Base-by-base conservation (phyloP, 2,113 vertebrate species). In the Alces alces region DNA sequence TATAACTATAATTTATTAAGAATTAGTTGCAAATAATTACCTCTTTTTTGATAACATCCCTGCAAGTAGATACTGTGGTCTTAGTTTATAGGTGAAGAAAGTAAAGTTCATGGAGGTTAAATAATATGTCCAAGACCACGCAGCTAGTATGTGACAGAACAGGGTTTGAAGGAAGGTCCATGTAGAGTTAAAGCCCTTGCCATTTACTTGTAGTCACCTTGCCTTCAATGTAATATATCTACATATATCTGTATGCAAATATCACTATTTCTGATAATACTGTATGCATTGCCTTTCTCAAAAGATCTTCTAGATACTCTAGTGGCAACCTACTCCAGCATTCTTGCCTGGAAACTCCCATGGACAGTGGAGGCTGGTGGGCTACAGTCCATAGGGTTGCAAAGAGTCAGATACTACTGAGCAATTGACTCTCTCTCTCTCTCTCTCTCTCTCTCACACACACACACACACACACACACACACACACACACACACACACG, bases 1-100 rank as follows among this genome's bases (percentile, higher is more conserved):
- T 30, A 55, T 86, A 95, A 23, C 30, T 96, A n/a, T 82, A 78
- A 80, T 91, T 96, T 96, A 66, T 30, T 85, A 55, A 45, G 61
- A 92, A 58, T 58, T 86, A 19, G 33, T 52, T 95, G 19, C 10
- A 47, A 84, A 58, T 87, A 95, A 54, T 52, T 54, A 89, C 30
- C 27, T 80, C 19, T 94, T 86, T 84, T 16, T 96, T 89, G 85
- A 60, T 91, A 52, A n/a, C 21, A 92, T 55, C 43, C 4, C 27
- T 84, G 45, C 43, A 86, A 50, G 50, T 54, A 54, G 47, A 36
- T n/a, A 12, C 19, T 95, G 39, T 52, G 39, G 14, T 39, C 55
- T 91, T 45, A 83, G 17, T 86, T 91, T 39, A 47, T 33, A 80
- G 17, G 52, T 61, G 52, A 60, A 27, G n/a, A 78, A 33, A 83